A percentile compares a stretch with the other conserved stretches of the same genome.
Evolutionary conservation across 2,888 invertebrate species (phyloP).

Genomic region (Oscheius sp.): DNA sequence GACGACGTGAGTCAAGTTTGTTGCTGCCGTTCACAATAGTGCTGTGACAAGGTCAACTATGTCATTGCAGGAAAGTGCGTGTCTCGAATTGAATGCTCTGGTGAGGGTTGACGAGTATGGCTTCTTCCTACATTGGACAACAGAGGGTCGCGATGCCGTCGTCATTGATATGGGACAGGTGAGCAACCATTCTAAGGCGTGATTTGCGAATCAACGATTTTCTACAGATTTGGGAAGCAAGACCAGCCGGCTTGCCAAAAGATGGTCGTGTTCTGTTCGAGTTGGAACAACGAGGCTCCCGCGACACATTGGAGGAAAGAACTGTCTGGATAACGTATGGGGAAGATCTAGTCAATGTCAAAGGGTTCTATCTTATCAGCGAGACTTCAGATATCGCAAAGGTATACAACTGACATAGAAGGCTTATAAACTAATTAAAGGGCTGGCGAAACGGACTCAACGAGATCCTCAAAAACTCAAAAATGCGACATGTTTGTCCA

Average conservation of each 20-base stretch:
- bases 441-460: constrained; percentile 91
- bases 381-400: constrained; percentile 91
- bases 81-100: constrained; percentile 74
- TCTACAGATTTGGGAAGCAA: constrained; percentile 68
- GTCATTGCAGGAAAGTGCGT: constrained; percentile 59
- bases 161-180: constrained; percentile 98
- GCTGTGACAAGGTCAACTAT: constrained; percentile 29
- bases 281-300: constrained; percentile 84
- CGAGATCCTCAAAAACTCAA: constrained; percentile 92
- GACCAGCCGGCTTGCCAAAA: constrained; percentile 76
- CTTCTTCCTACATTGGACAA: constrained; percentile 77
- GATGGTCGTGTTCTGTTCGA: constrained; percentile 85
- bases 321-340: constrained; percentile 97
- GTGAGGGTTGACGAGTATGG: constrained; percentile 77
- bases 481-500: constrained; percentile 88
- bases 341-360: constrained; percentile 97
- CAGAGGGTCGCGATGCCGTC: constrained; percentile 86
- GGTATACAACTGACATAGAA: constrained; percentile 78
- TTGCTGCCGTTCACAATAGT: background rate
- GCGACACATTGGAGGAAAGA: constrained; percentile 84
- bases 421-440: constrained; percentile 78
- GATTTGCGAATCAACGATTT: background rate
- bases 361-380: constrained; percentile 95
- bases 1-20: constrained; percentile 80
- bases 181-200: constrained; percentile 76